Evolutionary conservation across 2,113 vertebrate species (phyloP).

Genomic region (Erpornis zantholeuca): DNA sequence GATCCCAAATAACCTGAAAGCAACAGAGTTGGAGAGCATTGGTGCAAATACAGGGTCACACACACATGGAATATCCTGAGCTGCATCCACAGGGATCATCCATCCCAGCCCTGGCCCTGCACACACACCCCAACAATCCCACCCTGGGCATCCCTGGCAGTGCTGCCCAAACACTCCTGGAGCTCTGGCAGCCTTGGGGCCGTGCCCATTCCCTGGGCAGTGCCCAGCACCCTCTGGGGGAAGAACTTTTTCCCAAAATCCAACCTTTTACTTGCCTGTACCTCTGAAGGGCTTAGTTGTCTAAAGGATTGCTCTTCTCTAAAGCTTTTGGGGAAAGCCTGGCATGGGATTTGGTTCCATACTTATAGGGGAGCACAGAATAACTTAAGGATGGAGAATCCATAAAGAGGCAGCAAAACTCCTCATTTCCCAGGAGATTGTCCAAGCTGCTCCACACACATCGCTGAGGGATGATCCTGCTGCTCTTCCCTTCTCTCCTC

Average conservation of each 20-base stretch:
- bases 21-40: fast-evolving
- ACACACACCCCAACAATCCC: not conserved
- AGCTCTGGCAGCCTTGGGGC: not conserved
- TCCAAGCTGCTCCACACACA: not conserved
- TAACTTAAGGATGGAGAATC: not conserved
- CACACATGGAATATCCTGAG: not conserved
- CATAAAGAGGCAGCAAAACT: not conserved
- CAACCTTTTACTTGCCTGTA: not conserved
- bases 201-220: not conserved
- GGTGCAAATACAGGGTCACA: no score
- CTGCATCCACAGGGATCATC: not conserved
- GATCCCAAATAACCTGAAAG: not conserved
- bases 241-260: not conserved
- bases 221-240: not conserved
- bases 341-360: fast-evolving
- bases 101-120: fast-evolving
- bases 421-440: not conserved
- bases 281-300: not conserved
- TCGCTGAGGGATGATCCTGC: not conserved
- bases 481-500: not conserved
- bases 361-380: not conserved
- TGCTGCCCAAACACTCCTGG: fast-evolving
- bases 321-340: not conserved
- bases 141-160: not conserved
- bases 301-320: not conserved